Evolutionary conservation across 2,888 invertebrate genomes (phyloP), one percentile per base, ranked within the genome.

Genomic region (Aphelenchoides bicaudatus): DNA sequence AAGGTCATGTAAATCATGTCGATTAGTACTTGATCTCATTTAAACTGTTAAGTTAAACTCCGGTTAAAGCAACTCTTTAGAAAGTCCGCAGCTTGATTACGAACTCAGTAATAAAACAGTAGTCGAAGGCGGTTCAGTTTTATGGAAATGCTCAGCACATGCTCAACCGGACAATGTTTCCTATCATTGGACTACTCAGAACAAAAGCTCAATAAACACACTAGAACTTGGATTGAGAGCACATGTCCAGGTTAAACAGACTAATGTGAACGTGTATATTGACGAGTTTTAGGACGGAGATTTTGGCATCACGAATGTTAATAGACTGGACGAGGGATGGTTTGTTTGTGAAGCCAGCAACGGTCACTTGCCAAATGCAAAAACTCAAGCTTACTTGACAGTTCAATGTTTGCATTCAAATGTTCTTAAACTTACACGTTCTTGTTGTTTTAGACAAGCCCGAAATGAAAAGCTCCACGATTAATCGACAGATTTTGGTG

Each of bases 91-190:
- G 6, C 57, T 72, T 21, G 71, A 73, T 29, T 56, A 63, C 29
- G 53, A 65, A 1, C 68, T 73, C 3, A 30, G 58, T 23, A 75
- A 78, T 60, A 71, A 71, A 43, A 74, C 74, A 1, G 74, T 74
- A 3, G 59, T 69, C 13, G 76, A 71, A 48, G 76, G 77, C 5
- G 61, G 66, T 3, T 67, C 65, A 48, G 67, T 77, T 6, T 70
- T 68, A 37, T 78, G 78, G 75, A 68, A 70, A 25, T 78, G 78
- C 48, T 67, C 69, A 28, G 76, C 73, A 5, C 62, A 58, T n/a
- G 71, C 66, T n/a, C 66, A 72, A 31, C 74, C 74, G 1, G 50
- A 59, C 16, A 54, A 60, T 0, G 66, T 74, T 8, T 58, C 57
- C 0, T 77, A 77, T 59, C 53, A 56, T n/a, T 78, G 78, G 78